A percentile compares a stretch with the other conserved stretches of the same genome.
phyloP scores from a whole-genome alignment of 1,140 invertebrate genomes.

The Laupala kohalensis region DNA sequence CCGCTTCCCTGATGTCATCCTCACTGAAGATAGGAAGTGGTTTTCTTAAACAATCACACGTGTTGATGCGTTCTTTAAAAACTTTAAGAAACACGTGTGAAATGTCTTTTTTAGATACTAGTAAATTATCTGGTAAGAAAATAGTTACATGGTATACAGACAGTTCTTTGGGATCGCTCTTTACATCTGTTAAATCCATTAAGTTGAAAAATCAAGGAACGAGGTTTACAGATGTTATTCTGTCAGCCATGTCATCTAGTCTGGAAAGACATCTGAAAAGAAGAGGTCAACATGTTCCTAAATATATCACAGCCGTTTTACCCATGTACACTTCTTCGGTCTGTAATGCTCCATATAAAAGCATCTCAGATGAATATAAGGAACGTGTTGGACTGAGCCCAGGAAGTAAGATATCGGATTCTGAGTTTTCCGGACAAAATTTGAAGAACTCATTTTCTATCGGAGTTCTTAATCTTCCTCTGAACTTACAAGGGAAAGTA shows the following conservation, averaged over 20 bases:
- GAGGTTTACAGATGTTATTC: neutral
- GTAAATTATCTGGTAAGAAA: neutral
- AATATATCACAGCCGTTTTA: neutral
- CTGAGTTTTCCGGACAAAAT: neutral
- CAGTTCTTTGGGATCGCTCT: neutral
- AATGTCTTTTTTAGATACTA: neutral
- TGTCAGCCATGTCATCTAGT: neutral
- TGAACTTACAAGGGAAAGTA: neutral
- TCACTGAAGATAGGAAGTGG: neutral
- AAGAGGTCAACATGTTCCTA: neutral
- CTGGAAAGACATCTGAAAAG: neutral
- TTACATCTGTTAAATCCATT: neutral
- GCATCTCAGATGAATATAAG: neutral
- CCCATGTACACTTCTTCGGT: neutral
- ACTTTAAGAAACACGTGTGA: neutral
- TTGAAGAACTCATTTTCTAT: neutral
- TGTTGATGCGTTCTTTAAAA: neutral
- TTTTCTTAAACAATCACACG: neutral
- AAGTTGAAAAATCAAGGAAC: neutral
- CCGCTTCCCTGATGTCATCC: neutral
- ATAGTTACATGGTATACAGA: neutral
- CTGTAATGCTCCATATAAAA: neutral
- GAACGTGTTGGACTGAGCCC: neutral
- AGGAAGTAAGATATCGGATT: neutral
- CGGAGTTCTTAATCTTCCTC: neutral